phyloP scores from a whole-genome alignment of 2,113 vertebrate genomes.

The Apistogramma diplotaenia region DNA sequence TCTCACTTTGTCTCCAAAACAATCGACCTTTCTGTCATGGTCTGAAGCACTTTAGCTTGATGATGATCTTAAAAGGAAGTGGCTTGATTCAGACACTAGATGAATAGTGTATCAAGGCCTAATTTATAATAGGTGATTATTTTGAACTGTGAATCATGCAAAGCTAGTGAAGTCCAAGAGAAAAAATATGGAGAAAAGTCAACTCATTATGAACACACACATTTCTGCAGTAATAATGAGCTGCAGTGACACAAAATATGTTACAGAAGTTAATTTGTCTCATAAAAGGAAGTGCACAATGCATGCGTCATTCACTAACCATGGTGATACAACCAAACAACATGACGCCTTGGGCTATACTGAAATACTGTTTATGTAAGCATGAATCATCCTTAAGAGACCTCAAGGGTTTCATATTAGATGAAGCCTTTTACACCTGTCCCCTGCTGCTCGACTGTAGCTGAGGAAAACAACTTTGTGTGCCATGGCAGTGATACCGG shows the following conservation, averaged over 20 bases:
- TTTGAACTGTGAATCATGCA: too few species aligned
- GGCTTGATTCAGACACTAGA: too few species aligned
- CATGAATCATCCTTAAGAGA: conserved; percentile 43
- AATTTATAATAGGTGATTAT: too few species aligned
- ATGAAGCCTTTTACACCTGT: conserved; percentile 57
- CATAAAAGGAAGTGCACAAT: conserved; percentile 7
- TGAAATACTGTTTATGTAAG: conserved; percentile 49
- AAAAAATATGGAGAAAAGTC: too few species aligned
- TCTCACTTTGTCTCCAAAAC: neutral
- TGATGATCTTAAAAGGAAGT: neutral
- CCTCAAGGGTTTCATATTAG: conserved; percentile 44
- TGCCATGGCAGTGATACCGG: conserved; percentile 22
- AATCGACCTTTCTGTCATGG: neutral
- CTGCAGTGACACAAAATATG: conserved; percentile 8
- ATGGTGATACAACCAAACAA: conserved; percentile 46
- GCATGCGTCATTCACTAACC: conserved; percentile 25
- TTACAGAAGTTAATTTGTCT: conserved; percentile 3
- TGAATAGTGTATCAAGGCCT: too few species aligned
- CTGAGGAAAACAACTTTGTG: conserved; percentile 31
- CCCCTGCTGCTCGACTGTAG: conserved; percentile 21
- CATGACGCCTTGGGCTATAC: neutral
- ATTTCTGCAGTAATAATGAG: neutral
- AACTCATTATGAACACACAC: neutral
- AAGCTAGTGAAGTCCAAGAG: too few species aligned
- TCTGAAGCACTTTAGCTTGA: neutral